These are phyloP conservation scores for Urocyon cinereoargenteus DNA, from an alignment of 2,797 vertebrate genomes.

Conservation along the genomic window DNA sequence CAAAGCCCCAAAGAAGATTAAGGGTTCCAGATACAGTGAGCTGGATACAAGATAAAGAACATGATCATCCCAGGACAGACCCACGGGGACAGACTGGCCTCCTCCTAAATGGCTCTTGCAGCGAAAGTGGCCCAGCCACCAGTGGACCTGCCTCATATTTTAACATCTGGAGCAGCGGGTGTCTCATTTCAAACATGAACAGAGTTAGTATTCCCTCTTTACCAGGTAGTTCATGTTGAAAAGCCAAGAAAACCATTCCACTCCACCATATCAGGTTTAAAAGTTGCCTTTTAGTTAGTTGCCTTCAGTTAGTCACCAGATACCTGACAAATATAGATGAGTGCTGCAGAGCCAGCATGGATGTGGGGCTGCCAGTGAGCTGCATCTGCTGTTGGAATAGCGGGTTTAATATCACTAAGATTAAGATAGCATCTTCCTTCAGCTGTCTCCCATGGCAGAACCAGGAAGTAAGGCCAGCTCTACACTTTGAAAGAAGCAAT, in stretches of 20 bases:
- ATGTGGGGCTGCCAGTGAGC: background rate
- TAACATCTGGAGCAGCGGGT: background rate
- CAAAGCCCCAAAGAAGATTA: background rate
- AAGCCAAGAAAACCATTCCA: background rate
- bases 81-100: background rate
- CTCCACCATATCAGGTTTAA: background rate
- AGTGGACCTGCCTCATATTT: background rate
- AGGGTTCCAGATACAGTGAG: background rate
- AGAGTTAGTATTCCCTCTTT: background rate
- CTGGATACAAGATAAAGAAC: background rate
- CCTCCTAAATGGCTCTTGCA: background rate
- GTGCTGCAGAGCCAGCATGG: background rate
- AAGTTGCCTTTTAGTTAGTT: conserved; percentile 17
- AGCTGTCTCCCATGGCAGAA: background rate
- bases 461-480: conserved; percentile 18
- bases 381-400: background rate
- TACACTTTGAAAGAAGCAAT: conserved; percentile 3
- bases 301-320: conserved; percentile 15
- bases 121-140: background rate
- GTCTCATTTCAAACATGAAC: background rate
- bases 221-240: background rate
- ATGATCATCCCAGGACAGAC: background rate
- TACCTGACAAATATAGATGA: background rate
- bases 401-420: background rate
- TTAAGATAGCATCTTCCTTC: conserved; percentile 5